Conservation (phyloP, 2,888 invertebrate genomes). For the Hipparchia semele region DNA sequence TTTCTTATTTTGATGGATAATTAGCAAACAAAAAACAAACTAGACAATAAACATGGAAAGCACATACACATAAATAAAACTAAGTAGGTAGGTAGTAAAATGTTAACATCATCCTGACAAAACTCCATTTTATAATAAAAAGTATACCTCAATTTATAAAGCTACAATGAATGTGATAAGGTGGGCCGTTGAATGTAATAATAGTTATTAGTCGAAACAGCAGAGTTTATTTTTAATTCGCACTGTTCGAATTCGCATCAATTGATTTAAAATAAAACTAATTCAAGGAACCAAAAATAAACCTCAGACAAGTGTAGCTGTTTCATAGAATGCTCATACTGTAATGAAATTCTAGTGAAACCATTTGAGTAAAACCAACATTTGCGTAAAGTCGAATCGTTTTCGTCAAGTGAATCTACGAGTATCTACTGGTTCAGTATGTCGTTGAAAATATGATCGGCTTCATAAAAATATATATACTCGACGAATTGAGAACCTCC, state of each 20-base stretch:
- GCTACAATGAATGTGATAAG: neutral
- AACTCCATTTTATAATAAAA: too few relatives aligned
- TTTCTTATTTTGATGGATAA: neutral
- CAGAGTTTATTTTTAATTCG: conserved; percentile 6
- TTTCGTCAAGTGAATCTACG: neutral
- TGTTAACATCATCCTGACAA: too few relatives aligned
- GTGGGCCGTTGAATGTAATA: conserved; percentile 4
- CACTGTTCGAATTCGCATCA: neutral
- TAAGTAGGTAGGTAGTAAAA: too few relatives aligned
- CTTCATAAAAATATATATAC: too few relatives aligned
- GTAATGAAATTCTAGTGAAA: conserved; percentile 2
- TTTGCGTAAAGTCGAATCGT: neutral
- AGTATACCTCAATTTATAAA: too few relatives aligned
- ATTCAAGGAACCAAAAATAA: neutral
- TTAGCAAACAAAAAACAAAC: too few relatives aligned
- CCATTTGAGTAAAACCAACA: neutral
- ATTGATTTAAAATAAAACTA: conserved; percentile 2
- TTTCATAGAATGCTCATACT: too few relatives aligned
- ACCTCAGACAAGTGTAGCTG: neutral
- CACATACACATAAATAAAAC: too few relatives aligned
- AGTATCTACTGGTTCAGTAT: too few relatives aligned
- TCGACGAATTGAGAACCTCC: too few relatives aligned
- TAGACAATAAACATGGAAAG: too few relatives aligned
- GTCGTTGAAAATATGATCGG: too few relatives aligned
- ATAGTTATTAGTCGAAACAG: neutral